Evolutionary conservation across 2,888 invertebrate species (phyloP), one percentile per base, ranked within the genome.

Genomic region (Syrphus vitripennis): DNA sequence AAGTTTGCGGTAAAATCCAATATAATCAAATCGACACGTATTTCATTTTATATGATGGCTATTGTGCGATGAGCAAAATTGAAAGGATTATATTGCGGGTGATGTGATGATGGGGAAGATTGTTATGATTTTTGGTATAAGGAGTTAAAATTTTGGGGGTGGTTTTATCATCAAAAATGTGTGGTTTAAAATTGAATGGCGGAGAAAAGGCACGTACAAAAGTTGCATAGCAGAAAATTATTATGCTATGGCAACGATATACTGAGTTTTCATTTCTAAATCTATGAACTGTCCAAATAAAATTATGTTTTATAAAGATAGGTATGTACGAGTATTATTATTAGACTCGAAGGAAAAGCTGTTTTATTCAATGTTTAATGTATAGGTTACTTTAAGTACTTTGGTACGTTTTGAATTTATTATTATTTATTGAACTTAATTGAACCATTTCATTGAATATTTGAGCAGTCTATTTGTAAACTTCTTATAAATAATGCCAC

Each of bases 21-120:
- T 83, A 79, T 83, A 83, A 79, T 74, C 79, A 67, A 79, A 79
- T 79, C 72, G 83, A 74, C 83, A 83, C 83, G 83, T 79, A 83
- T 83, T 79, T 83, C 79, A 83, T 83, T 83, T 83, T 74, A 50
- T 69, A 37, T 31, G 29, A 37, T 31, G 29, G 45, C 24, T 16
- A 74, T 74, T 79, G 53, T 83, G 50, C 45, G 74, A 61, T 74
- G 63, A 21, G 48, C 63, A 40, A 77, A 78, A 48, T 40, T 63
- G 57, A 74, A 74, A 67, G 53, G 50, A 69, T 37, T 48, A 48
- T 55, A 63, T n/a, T 37, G 21, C n/a, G n/a, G 42, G 34, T 19
- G 19, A 24, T 37, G 14, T n/a, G 6, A 6, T n/a, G n/a, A 2
- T 12, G 10, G 7, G 24, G 12, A 50, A 50, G 24, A 4, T 50